Conservation (phyloP, 2,113 vertebrate genomes). For the Jacana jacana region DNA sequence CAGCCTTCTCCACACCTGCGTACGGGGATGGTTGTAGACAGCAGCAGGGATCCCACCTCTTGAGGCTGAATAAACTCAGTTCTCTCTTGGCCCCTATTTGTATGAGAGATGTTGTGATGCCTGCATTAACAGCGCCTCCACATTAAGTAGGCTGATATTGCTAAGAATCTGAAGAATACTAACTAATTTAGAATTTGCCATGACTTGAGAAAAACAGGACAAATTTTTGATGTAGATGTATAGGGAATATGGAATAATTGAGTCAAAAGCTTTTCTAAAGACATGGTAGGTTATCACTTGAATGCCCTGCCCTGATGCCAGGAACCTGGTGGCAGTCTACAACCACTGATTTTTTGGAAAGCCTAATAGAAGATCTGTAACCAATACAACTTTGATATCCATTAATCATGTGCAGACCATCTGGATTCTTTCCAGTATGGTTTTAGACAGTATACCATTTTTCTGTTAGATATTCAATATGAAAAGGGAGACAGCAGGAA, state of each 20-base stretch:
- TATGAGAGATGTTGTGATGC: background rate
- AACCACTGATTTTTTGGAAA: background rate
- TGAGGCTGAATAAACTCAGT: background rate
- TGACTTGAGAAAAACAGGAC: background rate
- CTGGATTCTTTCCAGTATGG: background rate
- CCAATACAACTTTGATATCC: background rate
- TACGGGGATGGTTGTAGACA: background rate
- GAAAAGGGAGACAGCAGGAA: constrained; percentile 11
- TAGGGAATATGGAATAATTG: background rate
- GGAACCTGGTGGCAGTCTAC: background rate
- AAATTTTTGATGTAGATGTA: background rate
- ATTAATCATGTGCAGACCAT: background rate
- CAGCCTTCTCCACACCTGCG: background rate
- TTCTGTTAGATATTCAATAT: background rate
- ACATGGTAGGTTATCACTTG: background rate
- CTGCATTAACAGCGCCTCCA: background rate
- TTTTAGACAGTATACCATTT: background rate
- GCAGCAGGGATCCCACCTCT: background rate
- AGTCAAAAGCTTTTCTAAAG: background rate
- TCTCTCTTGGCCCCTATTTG: background rate
- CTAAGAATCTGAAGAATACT: background rate
- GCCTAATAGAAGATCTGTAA: background rate
- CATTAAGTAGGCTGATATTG: background rate
- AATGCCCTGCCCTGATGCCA: background rate
- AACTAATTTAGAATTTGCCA: background rate